phyloP scores from a whole-genome alignment of 2,888 invertebrate species.

The Idaea aversata region DNA sequence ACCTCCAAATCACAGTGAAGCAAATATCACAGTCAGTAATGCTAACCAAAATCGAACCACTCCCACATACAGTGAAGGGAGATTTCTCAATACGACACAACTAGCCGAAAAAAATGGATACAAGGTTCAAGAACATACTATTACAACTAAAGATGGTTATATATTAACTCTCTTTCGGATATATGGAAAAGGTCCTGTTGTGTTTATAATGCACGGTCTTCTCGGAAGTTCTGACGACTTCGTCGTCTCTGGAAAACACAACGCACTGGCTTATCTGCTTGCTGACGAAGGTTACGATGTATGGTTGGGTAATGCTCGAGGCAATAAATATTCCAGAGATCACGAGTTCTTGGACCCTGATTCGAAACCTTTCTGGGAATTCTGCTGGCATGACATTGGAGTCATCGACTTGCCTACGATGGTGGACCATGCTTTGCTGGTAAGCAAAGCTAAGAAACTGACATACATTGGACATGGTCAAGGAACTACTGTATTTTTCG shows the following conservation, averaged over 20 bases:
- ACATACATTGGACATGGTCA: conserved; percentile 87
- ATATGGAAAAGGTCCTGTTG: conserved; percentile 46
- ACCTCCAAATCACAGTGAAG: conserved; percentile 11
- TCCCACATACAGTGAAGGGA: conserved; percentile 17
- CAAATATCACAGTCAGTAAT: background rate
- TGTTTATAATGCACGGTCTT: conserved; percentile 87
- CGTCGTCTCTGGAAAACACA: conserved; percentile 81
- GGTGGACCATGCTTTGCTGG: conserved; percentile 82
- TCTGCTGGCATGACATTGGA: conserved; percentile 88
- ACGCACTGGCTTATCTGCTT: conserved; percentile 79
- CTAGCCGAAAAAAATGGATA: conserved; percentile 21
- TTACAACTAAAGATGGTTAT: conserved; percentile 30
- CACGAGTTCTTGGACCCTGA: conserved; percentile 58
- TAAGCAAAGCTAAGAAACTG: conserved; percentile 75
- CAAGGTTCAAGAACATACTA: conserved; percentile 22
- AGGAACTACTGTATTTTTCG: conserved; percentile 83
- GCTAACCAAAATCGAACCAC: background rate
- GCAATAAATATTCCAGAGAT: conserved; percentile 80
- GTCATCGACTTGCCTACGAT: conserved; percentile 85
- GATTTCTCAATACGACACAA: conserved; percentile 19
- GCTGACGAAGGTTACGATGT: conserved; percentile 82
- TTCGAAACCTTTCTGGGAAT: conserved; percentile 75
- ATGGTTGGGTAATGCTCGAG: conserved; percentile 88
- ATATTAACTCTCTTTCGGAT: conserved; percentile 25
- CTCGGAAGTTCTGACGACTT: conserved; percentile 84